Conservation (phyloP, 2,888 invertebrate genomes). For the Drosophila buzzatii region DNA sequence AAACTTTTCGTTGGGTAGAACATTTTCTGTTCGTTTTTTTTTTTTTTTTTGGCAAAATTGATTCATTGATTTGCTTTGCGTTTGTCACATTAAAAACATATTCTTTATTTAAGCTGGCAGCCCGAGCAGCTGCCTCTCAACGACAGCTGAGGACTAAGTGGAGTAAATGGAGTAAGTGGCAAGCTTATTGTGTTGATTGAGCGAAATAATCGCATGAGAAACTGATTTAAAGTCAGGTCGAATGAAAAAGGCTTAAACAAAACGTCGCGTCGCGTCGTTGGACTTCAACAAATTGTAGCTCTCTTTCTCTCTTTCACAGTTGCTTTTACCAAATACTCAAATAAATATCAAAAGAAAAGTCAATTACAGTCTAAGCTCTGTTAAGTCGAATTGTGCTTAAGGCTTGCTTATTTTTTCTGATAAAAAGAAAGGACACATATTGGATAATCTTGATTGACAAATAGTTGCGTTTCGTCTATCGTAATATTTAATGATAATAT, state of each 20-base stretch:
- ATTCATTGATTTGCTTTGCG: slow-evolving; percentile 46
- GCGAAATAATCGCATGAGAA: slow-evolving; percentile 9
- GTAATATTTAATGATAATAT: too few relatives aligned
- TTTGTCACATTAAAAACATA: slow-evolving; percentile 58
- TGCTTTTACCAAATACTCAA: not conserved
- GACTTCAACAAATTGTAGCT: not conserved
- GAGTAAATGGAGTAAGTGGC: slow-evolving; percentile 25
- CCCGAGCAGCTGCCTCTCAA: slow-evolving; percentile 18
- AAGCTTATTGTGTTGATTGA: slow-evolving; percentile 16
- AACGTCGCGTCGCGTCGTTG: not conserved
- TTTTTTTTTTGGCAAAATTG: slow-evolving; percentile 35
- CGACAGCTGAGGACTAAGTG: slow-evolving; percentile 28
- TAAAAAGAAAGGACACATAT: not conserved
- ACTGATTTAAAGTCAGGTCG: not conserved
- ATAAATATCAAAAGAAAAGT: not conserved
- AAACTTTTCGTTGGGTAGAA: slow-evolving; percentile 44
- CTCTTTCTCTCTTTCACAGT: not conserved
- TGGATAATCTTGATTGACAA: not conserved
- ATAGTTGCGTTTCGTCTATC: too few relatives aligned
- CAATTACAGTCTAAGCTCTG: not conserved
- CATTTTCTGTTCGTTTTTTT: not conserved
- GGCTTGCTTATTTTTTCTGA: not conserved
- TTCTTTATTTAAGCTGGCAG: slow-evolving; percentile 41
- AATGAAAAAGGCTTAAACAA: not conserved
- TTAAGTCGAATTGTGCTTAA: not conserved